Base-by-base conservation (phyloP, 2,888 invertebrate species). In the Maniola hyperantus region DNA sequence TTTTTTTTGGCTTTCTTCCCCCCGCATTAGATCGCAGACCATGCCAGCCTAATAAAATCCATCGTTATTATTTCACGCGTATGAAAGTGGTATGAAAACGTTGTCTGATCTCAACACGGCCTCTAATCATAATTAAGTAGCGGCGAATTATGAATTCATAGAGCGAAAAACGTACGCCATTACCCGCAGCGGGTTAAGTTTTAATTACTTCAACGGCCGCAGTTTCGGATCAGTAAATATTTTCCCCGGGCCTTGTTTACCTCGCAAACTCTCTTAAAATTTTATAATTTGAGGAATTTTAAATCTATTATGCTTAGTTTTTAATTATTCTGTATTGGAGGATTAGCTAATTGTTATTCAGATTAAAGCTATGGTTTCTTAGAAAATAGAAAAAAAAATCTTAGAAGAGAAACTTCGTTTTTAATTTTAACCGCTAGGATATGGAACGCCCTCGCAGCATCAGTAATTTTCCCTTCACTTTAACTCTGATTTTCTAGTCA, bases 121-220 rank as follows among this genome's bases (percentile, higher is more conserved):
- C 46, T 26, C 57, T 20, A 57, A 67, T 66, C 66, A 73, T 79
- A 78, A 81, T 80, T 75, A 78, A 74, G 72, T 54, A 72, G 63
- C 71, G 69, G 73, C 75, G 75, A 77, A 77, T 82, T 80, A 81
- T 79, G 76, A 80, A 82, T 83, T 80, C 78, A 80, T 81, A 76
- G 79, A 73, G 76, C 75, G 75, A 78, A 82, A 80, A 82, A 81
- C 82, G 81, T 82, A 83, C 80, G 77, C 80, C 74, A 78, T 84
- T 83, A 80, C 70, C 74, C 75, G 75, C 75, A 72, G 76, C 77
- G 73, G 66, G 70, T 69, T 70, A 81, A 83, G 76, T 84, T 83
- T 82, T 83, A 84, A 84, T 84, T 84, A 81, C 80, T 83, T 66
- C 57, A 48, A 69, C 66, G 53, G 51, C 60, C 66, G 63, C 66